Conservation (phyloP, 2,113 vertebrate genomes). For the Etheostoma spectabile region DNA sequence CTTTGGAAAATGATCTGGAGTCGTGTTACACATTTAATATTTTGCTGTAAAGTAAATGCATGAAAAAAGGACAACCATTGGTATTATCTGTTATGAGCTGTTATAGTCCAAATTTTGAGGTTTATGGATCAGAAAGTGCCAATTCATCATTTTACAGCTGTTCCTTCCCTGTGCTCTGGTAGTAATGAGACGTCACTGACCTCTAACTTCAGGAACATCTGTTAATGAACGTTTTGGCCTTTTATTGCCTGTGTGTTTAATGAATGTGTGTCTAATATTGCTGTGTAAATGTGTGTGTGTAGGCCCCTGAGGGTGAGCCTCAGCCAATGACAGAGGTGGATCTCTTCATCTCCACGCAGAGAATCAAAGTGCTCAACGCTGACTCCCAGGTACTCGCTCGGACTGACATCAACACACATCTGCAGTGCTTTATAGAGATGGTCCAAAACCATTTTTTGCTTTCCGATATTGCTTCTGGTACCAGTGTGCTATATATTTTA, state of each 20-base stretch:
- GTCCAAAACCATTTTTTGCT: too few species aligned
- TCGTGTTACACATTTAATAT: neutral
- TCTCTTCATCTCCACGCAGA: constrained; percentile 98
- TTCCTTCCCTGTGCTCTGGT: neutral
- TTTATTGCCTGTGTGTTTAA: neutral
- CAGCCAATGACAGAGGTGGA: constrained; percentile 97
- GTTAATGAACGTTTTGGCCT: neutral
- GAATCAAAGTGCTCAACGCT: constrained; percentile 97
- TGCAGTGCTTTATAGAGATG: neutral
- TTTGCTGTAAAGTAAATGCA: too few species aligned
- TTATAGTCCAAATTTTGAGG: too few species aligned
- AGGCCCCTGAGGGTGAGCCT: constrained; percentile 92
- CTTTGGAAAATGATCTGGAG: neutral
- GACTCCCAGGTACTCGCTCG: constrained; percentile 93
- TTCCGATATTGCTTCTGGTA: too few species aligned
- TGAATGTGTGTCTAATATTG: constrained; percentile 9
- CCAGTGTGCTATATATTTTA: too few species aligned
- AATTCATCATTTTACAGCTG: neutral
- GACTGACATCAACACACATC: neutral
- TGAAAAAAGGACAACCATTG: too few species aligned
- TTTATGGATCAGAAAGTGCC: neutral
- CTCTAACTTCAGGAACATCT: neutral
- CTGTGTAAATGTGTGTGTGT: constrained; percentile 22
- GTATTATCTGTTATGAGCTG: too few species aligned
- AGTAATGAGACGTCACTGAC: neutral